These are phyloP conservation scores for Caerostris darwini DNA, from an alignment of 1,140 invertebrate species.

Conservation along the genomic window DNA sequence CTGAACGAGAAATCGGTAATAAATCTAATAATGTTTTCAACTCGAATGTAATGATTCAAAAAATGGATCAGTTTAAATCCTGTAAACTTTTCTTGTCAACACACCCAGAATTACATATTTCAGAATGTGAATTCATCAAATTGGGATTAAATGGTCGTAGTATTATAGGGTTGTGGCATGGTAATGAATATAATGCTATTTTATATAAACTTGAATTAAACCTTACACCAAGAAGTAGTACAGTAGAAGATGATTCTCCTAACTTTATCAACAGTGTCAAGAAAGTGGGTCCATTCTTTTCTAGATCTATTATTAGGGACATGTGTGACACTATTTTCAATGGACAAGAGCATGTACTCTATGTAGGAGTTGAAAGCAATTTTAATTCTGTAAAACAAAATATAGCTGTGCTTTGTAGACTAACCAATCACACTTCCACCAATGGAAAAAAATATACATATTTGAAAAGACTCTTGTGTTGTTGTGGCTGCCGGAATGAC, in stretches of 20 bases:
- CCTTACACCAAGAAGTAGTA: not conserved
- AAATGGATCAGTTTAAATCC: not conserved
- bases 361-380: not conserved
- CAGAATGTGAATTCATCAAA: not conserved
- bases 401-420: not conserved
- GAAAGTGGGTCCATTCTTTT: not conserved
- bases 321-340: not conserved
- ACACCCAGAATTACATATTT: not conserved
- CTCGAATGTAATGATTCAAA: not conserved
- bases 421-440: not conserved
- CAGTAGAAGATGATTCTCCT: not conserved
- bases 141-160: not conserved
- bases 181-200: slow-evolving; percentile 5
- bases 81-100: not conserved
- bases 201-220: not conserved
- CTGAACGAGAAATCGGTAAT: not conserved
- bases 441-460: not conserved
- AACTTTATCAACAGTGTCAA: not conserved
- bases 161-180: not conserved
- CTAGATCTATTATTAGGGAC: not conserved
- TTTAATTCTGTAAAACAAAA: not conserved
- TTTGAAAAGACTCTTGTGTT: not conserved
- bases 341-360: not conserved
- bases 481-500: not conserved
- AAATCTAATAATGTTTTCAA: not conserved